Percentiles rank a stretch among this genome's conserved stretches.
Conservation (phyloP, 2,888 invertebrate genomes). For the Diachrysia chrysitis region DNA sequence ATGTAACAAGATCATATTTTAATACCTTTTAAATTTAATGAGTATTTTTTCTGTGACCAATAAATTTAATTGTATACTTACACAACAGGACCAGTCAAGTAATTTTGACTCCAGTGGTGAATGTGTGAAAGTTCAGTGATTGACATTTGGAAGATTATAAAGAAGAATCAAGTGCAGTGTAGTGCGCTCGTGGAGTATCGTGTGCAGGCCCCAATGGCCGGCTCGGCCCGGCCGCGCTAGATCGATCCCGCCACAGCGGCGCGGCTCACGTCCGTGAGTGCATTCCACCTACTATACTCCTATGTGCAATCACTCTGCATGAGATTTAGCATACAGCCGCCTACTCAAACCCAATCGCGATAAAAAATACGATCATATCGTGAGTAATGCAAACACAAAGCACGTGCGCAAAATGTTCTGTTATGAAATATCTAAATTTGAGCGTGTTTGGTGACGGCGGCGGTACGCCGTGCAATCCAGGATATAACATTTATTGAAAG, state of each 20-base stretch:
- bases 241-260: constrained; percentile 81
- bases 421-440: constrained; percentile 54
- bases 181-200: constrained; percentile 61
- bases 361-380: constrained; percentile 48
- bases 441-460: constrained; percentile 34
- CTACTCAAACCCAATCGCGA: constrained; percentile 33
- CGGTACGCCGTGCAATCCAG: constrained; percentile 28
- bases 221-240: constrained; percentile 75
- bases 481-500: constrained; percentile 48
- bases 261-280: constrained; percentile 76
- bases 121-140: constrained; percentile 53
- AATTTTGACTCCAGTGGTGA: constrained; percentile 31
- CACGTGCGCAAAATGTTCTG: constrained; percentile 39
- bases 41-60: neutral
- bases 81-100: constrained; percentile 35
- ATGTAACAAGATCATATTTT: constrained; percentile 14
- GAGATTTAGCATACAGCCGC: constrained; percentile 28
- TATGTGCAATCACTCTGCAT: constrained; percentile 51
- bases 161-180: constrained; percentile 67
- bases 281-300: constrained; percentile 53
- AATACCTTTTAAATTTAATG: neutral
- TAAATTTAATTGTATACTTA: constrained; percentile 1
- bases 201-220: constrained; percentile 70
- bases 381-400: constrained; percentile 38
- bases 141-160: constrained; percentile 35